These are phyloP conservation scores for Anadara kagoshimensis DNA, from an alignment of 1,140 invertebrate genomes.

Conservation along the genomic window DNA sequence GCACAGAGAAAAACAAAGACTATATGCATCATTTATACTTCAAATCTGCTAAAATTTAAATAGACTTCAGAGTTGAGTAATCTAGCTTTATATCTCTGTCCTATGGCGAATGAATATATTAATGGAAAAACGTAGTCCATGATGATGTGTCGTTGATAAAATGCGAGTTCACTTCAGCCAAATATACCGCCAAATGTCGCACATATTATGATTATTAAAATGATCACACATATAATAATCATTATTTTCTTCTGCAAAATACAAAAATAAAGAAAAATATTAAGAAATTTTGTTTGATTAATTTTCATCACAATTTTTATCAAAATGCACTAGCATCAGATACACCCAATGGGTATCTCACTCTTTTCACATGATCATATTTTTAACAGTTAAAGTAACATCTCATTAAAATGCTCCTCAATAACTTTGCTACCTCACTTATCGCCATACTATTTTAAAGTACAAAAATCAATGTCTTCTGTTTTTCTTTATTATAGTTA, in stretches of 20 bases:
- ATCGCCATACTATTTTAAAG: too few species aligned
- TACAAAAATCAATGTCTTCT: neutral
- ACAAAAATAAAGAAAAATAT: conserved; percentile 24
- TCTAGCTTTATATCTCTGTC: too few species aligned
- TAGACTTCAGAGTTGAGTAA: too few species aligned
- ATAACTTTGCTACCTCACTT: too few species aligned
- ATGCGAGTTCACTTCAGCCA: conserved; percentile 20
- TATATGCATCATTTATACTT: too few species aligned
- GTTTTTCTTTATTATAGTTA: too few species aligned
- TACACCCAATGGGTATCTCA: neutral
- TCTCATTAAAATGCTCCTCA: too few species aligned
- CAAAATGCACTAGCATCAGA: neutral
- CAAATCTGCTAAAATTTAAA: too few species aligned
- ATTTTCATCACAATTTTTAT: neutral
- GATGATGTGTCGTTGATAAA: too few species aligned
- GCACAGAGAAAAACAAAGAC: too few species aligned
- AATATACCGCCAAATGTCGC: conserved; percentile 85
- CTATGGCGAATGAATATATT: too few species aligned
- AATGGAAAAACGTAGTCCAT: too few species aligned
- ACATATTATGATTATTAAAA: conserved; percentile 89
- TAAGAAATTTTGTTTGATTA: neutral
- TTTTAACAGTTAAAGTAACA: neutral
- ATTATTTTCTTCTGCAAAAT: conserved; percentile 98
- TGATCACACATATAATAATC: conserved; percentile 96
- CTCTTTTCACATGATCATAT: neutral